phyloP scores from a whole-genome alignment of 2,113 vertebrate genomes.

The Colius striatus region DNA sequence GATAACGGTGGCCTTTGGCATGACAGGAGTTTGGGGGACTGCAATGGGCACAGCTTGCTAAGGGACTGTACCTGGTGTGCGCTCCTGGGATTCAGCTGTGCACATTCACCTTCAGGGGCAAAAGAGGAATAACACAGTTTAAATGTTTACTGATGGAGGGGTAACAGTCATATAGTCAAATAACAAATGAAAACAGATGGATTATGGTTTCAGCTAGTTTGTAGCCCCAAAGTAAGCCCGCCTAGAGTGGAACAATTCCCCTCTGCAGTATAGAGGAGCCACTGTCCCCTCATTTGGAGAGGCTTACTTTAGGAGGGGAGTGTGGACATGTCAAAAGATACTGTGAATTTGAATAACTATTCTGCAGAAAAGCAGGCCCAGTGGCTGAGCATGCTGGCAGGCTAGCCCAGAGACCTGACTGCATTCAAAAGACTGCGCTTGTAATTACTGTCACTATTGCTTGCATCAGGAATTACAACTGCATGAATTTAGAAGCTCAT shows the following conservation, averaged over 20 bases:
- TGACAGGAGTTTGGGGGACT: background rate
- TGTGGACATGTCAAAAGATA: background rate
- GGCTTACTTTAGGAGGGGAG: background rate
- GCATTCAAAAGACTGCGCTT: background rate
- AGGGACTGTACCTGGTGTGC: rapidly evolving
- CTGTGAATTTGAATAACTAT: background rate
- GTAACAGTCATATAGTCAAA: background rate
- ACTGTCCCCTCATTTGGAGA: rapidly evolving
- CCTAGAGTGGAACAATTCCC: background rate
- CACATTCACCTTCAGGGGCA: background rate
- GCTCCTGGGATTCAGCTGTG: background rate
- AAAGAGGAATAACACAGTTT: background rate
- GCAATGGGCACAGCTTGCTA: rapidly evolving
- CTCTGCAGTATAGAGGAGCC: background rate
- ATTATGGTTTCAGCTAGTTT: background rate
- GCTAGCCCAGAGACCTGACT: constrained; percentile 3
- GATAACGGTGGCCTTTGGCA: rapidly evolving
- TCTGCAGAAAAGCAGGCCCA: background rate
- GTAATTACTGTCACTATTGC: constrained; percentile 52
- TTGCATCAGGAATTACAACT: constrained; percentile 43
- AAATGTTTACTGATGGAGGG: background rate
- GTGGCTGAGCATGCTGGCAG: background rate
- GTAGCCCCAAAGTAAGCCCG: background rate
- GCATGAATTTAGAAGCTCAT: constrained; percentile 4
- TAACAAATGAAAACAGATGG: background rate